Percentiles rank a stretch among this genome's conserved stretches.
phyloP scores from a whole-genome alignment of 2,888 invertebrate species.

The Eremobia ochroleuca region DNA sequence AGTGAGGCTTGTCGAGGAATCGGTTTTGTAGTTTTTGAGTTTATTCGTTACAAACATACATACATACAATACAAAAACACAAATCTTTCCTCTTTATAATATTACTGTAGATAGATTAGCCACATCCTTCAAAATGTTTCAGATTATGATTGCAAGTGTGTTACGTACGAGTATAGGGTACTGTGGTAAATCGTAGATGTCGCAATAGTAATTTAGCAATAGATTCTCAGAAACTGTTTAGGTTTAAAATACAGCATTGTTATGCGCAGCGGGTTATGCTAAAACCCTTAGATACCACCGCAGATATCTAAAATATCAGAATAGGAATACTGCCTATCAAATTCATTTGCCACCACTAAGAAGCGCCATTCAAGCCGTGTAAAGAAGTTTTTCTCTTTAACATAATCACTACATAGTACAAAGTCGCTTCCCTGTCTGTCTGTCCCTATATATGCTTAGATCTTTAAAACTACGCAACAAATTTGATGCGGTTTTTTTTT shows the following conservation, averaged over 20 bases:
- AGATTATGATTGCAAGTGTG: neutral
- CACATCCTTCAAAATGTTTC: neutral
- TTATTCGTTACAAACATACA: too few relatives aligned
- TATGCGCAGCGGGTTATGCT: neutral
- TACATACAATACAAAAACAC: too few relatives aligned
- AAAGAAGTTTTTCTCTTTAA: conserved; percentile 8
- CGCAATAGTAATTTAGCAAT: neutral
- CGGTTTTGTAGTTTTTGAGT: too few relatives aligned
- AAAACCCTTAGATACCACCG: neutral
- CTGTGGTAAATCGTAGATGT: neutral
- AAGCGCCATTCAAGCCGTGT: conserved; percentile 1
- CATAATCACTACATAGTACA: too few relatives aligned
- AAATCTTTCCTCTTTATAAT: too few relatives aligned
- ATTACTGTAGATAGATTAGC: too few relatives aligned
- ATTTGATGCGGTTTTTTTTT: too few relatives aligned
- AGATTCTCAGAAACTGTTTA: neutral
- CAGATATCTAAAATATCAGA: neutral
- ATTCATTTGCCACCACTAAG: neutral
- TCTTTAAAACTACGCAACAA: too few relatives aligned
- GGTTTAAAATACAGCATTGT: neutral
- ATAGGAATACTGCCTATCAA: neutral
- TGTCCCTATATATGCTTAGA: too few relatives aligned
- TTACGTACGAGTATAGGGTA: neutral
- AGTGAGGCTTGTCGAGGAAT: too few relatives aligned
- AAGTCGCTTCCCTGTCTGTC: too few relatives aligned